These are phyloP conservation scores for Dipodomys stephensi DNA, from an alignment of 2,113 vertebrate species.

Conservation along the genomic window DNA sequence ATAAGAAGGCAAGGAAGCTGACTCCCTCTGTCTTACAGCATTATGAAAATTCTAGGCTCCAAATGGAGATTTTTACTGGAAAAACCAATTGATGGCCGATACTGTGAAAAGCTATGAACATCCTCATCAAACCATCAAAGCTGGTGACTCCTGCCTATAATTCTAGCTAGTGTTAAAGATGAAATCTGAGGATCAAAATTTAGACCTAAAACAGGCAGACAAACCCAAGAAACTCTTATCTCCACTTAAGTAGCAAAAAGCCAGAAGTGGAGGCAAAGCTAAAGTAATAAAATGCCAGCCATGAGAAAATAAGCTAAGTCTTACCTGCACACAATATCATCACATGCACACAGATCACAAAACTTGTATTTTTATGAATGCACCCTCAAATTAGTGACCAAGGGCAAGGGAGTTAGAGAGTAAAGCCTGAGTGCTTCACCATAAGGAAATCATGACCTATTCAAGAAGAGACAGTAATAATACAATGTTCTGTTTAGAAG, in stretches of 20 bases:
- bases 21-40: background rate
- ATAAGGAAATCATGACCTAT: background rate
- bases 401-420: background rate
- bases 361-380: background rate
- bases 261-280: background rate
- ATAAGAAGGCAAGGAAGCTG: fast-evolving
- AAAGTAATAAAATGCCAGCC: too few species aligned
- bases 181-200: too few species aligned
- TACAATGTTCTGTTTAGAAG: background rate
- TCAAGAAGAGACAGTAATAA: background rate
- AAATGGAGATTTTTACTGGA: background rate
- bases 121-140: background rate
- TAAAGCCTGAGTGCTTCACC: background rate
- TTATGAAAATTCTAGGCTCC: background rate
- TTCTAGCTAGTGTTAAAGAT: too few species aligned
- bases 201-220: too few species aligned
- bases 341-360: background rate
- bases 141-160: too few species aligned
- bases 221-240: too few species aligned
- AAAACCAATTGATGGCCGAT: background rate
- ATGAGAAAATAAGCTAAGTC: too few species aligned
- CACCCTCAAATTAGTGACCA: background rate
- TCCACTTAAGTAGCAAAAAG: too few species aligned
- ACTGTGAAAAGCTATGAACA: background rate
- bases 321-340: too few species aligned